These are phyloP conservation scores for Phoxinus phoxinus DNA, from an alignment of 2,113 vertebrate species.

Conservation along the genomic window DNA sequence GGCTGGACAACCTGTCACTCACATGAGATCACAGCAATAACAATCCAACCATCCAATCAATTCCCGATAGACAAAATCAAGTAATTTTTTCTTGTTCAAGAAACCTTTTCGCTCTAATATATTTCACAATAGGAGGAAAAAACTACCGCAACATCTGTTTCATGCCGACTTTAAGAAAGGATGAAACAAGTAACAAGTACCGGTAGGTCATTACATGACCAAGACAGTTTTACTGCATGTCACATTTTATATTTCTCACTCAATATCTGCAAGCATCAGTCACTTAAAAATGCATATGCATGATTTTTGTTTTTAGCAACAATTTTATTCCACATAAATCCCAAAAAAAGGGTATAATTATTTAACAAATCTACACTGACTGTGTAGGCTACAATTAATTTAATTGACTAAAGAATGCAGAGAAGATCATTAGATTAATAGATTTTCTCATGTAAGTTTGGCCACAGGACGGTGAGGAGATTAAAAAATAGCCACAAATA, in stretches of 20 bases:
- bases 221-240: background rate
- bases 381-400: background rate
- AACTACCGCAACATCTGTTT: too few species aligned
- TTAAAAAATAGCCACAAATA: background rate
- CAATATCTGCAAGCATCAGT: background rate
- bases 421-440: background rate
- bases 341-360: background rate
- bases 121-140: too few species aligned
- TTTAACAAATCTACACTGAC: background rate
- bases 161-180: background rate
- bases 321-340: background rate
- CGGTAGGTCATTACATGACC: background rate
- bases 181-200: background rate
- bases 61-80: too few species aligned
- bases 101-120: too few species aligned
- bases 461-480: background rate
- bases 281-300: background rate
- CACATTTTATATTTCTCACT: background rate
- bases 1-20: too few species aligned
- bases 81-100: too few species aligned
- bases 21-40: too few species aligned
- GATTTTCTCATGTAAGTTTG: background rate
- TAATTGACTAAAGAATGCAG: background rate
- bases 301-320: too few species aligned
- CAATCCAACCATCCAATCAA: too few species aligned